Evolutionary conservation across 2,888 invertebrate genomes (phyloP).

Genomic region (Coleophora deauratella): DNA sequence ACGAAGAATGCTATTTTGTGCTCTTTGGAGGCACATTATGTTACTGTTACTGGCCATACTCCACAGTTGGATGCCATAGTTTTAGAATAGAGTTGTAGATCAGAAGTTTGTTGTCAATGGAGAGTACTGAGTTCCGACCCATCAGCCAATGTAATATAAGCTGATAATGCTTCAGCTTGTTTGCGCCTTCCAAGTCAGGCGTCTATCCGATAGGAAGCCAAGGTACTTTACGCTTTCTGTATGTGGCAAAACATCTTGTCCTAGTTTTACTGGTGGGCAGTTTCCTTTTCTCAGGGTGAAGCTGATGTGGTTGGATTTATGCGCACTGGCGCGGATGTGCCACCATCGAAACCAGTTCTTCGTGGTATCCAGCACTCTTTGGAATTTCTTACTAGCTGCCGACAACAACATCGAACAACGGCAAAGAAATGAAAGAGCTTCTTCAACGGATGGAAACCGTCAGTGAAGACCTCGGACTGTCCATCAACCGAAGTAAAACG

Average conservation of each 20-base stretch:
- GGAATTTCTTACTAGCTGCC: conserved; percentile 6
- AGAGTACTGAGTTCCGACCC: not conserved
- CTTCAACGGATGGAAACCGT: no score
- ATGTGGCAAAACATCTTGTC: not conserved
- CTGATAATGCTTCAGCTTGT: not conserved
- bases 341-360: conserved; percentile 9
- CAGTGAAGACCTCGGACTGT: no score
- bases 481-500: no score
- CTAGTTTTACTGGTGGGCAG: conserved; percentile 7
- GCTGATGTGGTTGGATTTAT: conserved; percentile 9
- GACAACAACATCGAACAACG: no score
- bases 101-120: not conserved
- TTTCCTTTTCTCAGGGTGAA: conserved; percentile 5
- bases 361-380: conserved; percentile 2
- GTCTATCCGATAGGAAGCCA: conserved; percentile 2
- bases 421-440: no score
- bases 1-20: conserved; percentile 6
- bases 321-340: conserved; percentile 8
- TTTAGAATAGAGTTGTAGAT: conserved; percentile 7
- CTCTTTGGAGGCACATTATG: conserved; percentile 3
- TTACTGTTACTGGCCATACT: conserved; percentile 5
- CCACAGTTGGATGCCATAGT: conserved; percentile 9
- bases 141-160: not conserved
- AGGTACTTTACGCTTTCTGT: conserved; percentile 3
- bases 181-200: conserved; percentile 6